Evolutionary conservation across 1,140 invertebrate genomes (phyloP), one percentile per base, ranked within the genome.

Genomic region (Bombus impatiens): DNA sequence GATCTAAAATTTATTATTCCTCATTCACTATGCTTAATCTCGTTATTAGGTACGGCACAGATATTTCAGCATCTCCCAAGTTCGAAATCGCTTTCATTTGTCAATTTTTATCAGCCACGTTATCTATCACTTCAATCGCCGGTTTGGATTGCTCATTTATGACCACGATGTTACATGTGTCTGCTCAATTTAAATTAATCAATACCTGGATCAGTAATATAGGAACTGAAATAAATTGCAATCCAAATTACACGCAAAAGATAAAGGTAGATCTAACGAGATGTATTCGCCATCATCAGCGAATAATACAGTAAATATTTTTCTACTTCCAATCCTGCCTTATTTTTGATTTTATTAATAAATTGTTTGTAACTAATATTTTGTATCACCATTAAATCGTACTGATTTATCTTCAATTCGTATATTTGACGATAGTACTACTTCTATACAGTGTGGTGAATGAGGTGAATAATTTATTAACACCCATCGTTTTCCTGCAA

Each of bases 401-500:
- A 37, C 6, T 8, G 35, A 22, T 68, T 68, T 68, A 0, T 22
- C 18, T 68, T 35, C 5, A n/a, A 35, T 37, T 78, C 9, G 8
- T 1, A 9, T 5, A 1, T 81, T 72, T 67, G 70, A 77, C 5
- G 32, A 35, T 42, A 22, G 0, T 37, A 22, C 32, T 59, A 13
- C 1, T 44, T 62, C 37, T 37, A 22, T 62, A 3, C 72, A 92
- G 89, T 18, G n/a, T 86, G 12, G 87, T 88, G 5, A 77, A 86
- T 0, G 57, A 92, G 15, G 32, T 86, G 22, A 87, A 89, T 42
- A 68, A 71, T 57, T 75, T 91, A 37, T 72, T 92, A 35, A 86
- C 77, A 32, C 90, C 90, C 3, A 81, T 92, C 22, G 86, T 89
- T 53, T 89, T 91, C 37, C 8, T 90, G 6, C 87, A 91, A 80